phyloP scores from a whole-genome alignment of 1,140 invertebrate genomes.

The Rhagoletis zephyria region DNA sequence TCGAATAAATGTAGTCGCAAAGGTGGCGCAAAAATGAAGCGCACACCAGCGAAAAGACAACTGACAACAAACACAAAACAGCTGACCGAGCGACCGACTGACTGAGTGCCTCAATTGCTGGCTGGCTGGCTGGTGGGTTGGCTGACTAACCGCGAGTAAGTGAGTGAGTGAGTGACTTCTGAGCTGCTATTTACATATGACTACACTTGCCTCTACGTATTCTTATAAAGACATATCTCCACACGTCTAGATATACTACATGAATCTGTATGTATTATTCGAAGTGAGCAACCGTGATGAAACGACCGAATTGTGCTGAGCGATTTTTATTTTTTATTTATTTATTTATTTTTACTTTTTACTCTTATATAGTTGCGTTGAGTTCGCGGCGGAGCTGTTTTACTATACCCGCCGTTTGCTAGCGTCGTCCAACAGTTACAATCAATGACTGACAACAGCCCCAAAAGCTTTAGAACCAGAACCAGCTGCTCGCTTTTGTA shows the following conservation, averaged over 20 bases:
- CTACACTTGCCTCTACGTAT: neutral
- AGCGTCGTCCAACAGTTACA: slow-evolving; percentile 46
- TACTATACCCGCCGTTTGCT: slow-evolving; percentile 5
- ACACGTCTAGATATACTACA: neutral
- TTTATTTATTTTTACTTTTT: neutral
- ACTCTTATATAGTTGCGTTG: neutral
- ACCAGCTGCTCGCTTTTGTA: slow-evolving; percentile 11
- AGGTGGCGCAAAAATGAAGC: slow-evolving; percentile 18
- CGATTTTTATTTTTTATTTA: neutral
- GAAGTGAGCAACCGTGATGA: neutral
- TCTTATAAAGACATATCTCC: neutral
- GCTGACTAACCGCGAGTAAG: neutral
- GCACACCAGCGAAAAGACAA: neutral
- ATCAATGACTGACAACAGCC: slow-evolving; percentile 51
- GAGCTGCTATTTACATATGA: neutral
- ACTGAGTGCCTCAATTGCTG: slow-evolving; percentile 31
- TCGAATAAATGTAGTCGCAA: slow-evolving; percentile 40
- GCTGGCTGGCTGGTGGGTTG: neutral
- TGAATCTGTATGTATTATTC: neutral
- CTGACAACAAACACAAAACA: slow-evolving; percentile 41
- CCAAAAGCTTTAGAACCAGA: neutral
- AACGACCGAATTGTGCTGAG: slow-evolving; percentile 27
- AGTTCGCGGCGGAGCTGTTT: neutral
- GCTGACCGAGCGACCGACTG: slow-evolving; percentile 45
- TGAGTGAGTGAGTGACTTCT: too few relatives aligned